Conservation (phyloP, 2,113 vertebrate species). For the Rhinoderma darwinii region DNA sequence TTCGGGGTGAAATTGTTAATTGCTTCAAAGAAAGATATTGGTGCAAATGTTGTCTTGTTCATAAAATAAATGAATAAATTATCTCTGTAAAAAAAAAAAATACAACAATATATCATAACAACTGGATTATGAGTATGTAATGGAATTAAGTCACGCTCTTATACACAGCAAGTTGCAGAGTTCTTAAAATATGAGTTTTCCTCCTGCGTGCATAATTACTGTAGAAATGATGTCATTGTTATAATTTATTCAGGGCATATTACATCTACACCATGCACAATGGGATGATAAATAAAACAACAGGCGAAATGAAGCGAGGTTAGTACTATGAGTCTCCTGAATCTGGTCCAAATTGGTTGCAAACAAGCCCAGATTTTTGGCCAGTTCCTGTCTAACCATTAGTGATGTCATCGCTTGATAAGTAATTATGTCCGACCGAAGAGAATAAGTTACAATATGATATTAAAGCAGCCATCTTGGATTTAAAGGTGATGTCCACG, state of each 20-base stretch:
- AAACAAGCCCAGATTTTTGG: neutral
- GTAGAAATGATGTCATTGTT: conserved; percentile 37
- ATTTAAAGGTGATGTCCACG: neutral
- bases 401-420: neutral
- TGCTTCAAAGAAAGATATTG: conserved; percentile 26
- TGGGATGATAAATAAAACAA: conserved; percentile 36
- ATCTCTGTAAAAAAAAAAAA: conserved; percentile 10
- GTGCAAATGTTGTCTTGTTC: conserved; percentile 13
- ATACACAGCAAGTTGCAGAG: conserved; percentile 1
- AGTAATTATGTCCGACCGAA: neutral
- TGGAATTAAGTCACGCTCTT: conserved; percentile 44
- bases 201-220: conserved; percentile 38
- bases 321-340: neutral
- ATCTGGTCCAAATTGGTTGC: neutral
- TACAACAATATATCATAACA: neutral
- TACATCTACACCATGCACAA: conserved; percentile 29
- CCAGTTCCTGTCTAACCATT: neutral
- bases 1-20: conserved; percentile 40
- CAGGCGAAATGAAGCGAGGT: neutral
- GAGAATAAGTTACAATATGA: neutral
- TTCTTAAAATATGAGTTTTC: neutral
- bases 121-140: conserved; percentile 23
- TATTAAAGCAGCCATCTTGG: neutral
- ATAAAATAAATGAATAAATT: conserved; percentile 43
- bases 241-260: conserved; percentile 47